Percentiles rank a stretch among this genome's conserved stretches.
phyloP scores from a whole-genome alignment of 1,140 invertebrate species.

The Colletes gigas region DNA sequence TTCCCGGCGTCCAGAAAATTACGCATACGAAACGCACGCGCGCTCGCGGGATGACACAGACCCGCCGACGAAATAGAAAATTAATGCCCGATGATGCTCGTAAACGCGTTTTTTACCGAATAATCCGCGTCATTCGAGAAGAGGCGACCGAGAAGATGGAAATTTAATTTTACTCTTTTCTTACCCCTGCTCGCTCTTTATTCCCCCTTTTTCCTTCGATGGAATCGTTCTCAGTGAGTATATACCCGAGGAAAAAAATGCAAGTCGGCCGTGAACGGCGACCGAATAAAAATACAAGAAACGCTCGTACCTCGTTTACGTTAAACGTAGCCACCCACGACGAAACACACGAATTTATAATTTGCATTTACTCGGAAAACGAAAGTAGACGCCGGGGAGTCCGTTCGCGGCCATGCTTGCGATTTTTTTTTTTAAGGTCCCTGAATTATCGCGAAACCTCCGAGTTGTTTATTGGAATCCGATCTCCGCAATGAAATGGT shows the following conservation, averaged over 20 bases:
- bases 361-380: constrained; percentile 37
- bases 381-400: neutral
- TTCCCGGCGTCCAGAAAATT: neutral
- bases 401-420: neutral
- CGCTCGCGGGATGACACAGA: neutral
- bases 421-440: neutral
- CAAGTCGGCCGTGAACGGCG: constrained; percentile 26
- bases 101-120: constrained; percentile 39
- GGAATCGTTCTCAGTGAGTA: constrained; percentile 22
- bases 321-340: constrained; percentile 47
- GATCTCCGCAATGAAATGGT: too few relatives aligned
- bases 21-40: neutral
- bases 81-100: constrained; percentile 2
- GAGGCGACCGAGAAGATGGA: neutral
- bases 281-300: constrained; percentile 33
- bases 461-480: neutral
- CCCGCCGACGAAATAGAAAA: constrained; percentile 35
- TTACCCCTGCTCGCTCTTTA: too few relatives aligned
- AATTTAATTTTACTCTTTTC: constrained; percentile 6
- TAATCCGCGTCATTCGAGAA: constrained; percentile 22
- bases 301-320: constrained; percentile 36
- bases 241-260: constrained; percentile 5
- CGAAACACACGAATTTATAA: constrained; percentile 41
- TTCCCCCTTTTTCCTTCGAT: constrained; percentile 3
- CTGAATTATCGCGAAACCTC: neutral